Base-by-base conservation (phyloP, 2,113 vertebrate genomes). In the Oreochromis aureus region DNA sequence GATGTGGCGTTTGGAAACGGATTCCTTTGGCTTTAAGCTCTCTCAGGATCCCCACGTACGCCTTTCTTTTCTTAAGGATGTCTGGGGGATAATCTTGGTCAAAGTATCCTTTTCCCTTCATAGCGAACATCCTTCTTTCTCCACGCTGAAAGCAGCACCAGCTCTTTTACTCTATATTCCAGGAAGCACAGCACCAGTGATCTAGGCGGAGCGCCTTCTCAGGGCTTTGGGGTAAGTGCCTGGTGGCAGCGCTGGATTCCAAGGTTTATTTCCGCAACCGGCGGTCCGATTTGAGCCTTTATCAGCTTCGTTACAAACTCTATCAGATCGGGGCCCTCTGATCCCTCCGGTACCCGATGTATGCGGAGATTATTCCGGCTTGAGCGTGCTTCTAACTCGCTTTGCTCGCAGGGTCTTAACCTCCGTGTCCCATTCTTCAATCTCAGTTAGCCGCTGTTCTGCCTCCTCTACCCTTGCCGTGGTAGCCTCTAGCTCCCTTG, bases 271-370 rank as follows among this genome's bases (percentile, higher is more conserved):
- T 53, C 0, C 51, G 9, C 51, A 53, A 53, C 51, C n/a, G 51
- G 19, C 9, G 19, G 51, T 2, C 8, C 5, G 19, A 53, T 1
- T 53, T 53, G 9, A 53, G 19, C 51, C 2, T n/a, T 53, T 53
- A 53, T n/a, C 0, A 53, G 51, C 9, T 53, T 53, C 0, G 2
- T 53, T 53, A 53, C 51, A 53, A 53, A 53, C 18, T 53, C 2
- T 53, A 53, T 53, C 51, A 53, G 51, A 53, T 53, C 5, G 19
- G 19, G 9, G 3, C 18, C 18, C 51, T 53, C 51, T 53, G 51
- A 53, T 53, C 51, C 19, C 0, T 53, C 19, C 2, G 2, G 51
- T 53, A 53, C 9, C n/a, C 51, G 0, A 1, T 53, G 51, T 53
- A 53, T 53, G 51, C 5, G 5, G 51, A 53, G 51, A 53, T 53